A percentile compares a stretch with the other conserved stretches of the same genome.
phyloP scores from a whole-genome alignment of 1,140 invertebrate genomes.

The Bombyx mandarina region DNA sequence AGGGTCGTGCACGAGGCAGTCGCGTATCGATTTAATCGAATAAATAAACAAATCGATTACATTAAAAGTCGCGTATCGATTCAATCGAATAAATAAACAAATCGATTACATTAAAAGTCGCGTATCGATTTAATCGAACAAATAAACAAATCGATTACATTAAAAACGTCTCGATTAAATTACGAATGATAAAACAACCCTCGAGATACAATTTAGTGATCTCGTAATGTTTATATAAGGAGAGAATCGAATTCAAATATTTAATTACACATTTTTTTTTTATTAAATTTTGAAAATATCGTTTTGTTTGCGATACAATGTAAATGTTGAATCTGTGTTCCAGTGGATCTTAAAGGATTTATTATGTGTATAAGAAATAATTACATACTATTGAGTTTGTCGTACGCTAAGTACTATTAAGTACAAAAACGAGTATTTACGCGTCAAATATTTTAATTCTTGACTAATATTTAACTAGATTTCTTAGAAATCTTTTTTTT shows the following conservation, averaged over 20 bases:
- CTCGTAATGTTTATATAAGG: conserved; percentile 1
- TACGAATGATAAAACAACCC: neutral
- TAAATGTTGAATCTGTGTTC: conserved; percentile 20
- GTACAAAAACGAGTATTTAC: conserved; percentile 16
- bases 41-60: conserved; percentile 17
- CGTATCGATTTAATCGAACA: too few relatives aligned
- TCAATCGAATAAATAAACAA: neutral
- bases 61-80: neutral
- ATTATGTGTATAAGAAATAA: neutral
- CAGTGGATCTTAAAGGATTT: conserved; percentile 4
- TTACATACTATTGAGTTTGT: too few relatives aligned
- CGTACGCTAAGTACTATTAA: conserved; percentile 2
- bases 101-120: conserved; percentile 17
- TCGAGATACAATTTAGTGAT: conserved; percentile 2
- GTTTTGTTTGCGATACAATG: conserved; percentile 13
- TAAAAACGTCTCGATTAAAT: neutral
- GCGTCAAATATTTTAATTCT: conserved; percentile 21
- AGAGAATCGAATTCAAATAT: neutral
- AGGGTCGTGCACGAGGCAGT: too few relatives aligned
- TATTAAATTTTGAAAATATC: conserved; percentile 14
- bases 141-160: conserved; percentile 18
- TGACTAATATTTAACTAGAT: conserved; percentile 27
- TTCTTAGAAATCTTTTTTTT: conserved; percentile 44
- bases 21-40: too few relatives aligned
- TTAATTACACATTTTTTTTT: neutral